Conservation (phyloP, 2,888 invertebrate species). For the Eristalis tenax region DNA sequence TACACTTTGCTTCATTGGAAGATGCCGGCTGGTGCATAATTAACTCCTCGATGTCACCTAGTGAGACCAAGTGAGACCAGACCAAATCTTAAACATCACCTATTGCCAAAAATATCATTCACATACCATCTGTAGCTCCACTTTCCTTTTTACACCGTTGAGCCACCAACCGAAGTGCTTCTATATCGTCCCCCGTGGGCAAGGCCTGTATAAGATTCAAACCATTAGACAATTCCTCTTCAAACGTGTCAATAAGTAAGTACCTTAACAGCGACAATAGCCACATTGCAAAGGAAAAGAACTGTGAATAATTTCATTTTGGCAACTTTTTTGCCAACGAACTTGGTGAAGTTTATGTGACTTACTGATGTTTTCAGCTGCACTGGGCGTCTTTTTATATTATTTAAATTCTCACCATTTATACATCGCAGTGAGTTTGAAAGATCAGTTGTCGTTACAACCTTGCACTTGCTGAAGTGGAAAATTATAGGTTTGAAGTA, state of each 20-base stretch:
- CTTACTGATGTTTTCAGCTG: neutral
- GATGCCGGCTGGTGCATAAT: conserved; percentile 73
- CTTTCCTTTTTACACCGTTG: conserved; percentile 76
- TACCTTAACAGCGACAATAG: neutral
- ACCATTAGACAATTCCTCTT: neutral
- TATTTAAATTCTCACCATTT: neutral
- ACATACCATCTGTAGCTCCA: conserved; percentile 78
- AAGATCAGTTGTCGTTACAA: neutral
- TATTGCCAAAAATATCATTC: neutral
- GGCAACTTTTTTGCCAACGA: neutral
- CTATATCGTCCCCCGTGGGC: conserved; percentile 74
- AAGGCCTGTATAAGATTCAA: conserved; percentile 63
- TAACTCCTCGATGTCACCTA: conserved; percentile 73
- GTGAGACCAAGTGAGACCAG: neutral
- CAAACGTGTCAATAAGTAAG: neutral
- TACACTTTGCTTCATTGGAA: conserved; percentile 75
- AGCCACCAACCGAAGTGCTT: conserved; percentile 71
- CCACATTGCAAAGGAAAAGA: neutral
- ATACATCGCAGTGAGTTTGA: neutral
- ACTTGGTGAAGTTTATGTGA: neutral
- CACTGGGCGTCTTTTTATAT: neutral
- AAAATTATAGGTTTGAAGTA: conserved; percentile 12
- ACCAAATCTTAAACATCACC: neutral
- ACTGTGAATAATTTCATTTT: conserved; percentile 6
- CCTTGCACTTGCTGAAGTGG: neutral